Evolutionary conservation across 2,797 vertebrate genomes (phyloP), one percentile per base, ranked within the genome.

Genomic region (Sylvia borin): DNA sequence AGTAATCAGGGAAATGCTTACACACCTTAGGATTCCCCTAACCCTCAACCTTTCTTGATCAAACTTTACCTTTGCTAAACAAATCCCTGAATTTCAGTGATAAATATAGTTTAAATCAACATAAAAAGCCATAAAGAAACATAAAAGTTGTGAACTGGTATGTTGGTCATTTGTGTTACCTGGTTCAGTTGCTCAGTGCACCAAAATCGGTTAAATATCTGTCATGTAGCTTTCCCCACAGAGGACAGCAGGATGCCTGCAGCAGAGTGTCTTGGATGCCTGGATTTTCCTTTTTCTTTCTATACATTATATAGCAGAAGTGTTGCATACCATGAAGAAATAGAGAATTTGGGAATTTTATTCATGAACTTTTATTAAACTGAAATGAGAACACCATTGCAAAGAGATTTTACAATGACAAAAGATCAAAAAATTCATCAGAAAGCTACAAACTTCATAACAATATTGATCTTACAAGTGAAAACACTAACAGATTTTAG

Each of bases 341-440:
- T 15, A 16, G 34, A 80, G 32, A 81, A 72, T 24, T 45, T 53
- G 36, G 64, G 68, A 76, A 27, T 82, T 95, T 94, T 95, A 83
- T 73, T 93, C 57, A 95, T 29, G 86, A 93, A 94, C 66, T 82
- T 97, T 97, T 97, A 97, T 97, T 97, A 90, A 93, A 93, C 68
- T 91, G 92, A 95, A 92, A 75, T 94, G 92, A 47, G 1, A 91
- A 93, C 94, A 92, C 77, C 55, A 73, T 91, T 96, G 82, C 73
- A 90, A 92, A 87, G 75, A 89, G 89, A 87, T 91, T 87, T 93
- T 91, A 96, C 94, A 91, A 45, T 76, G 75, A 93, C 94, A 88
- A 94, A 91, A 77, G 61, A 70, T 34, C 57, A 72, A 89, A 94
- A 95, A 96, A 70, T 74, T 55, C 47, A 91, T 94, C 58, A 92